Base-by-base conservation (phyloP, 1,140 invertebrate genomes). In the Chionoecetes opilio region DNA sequence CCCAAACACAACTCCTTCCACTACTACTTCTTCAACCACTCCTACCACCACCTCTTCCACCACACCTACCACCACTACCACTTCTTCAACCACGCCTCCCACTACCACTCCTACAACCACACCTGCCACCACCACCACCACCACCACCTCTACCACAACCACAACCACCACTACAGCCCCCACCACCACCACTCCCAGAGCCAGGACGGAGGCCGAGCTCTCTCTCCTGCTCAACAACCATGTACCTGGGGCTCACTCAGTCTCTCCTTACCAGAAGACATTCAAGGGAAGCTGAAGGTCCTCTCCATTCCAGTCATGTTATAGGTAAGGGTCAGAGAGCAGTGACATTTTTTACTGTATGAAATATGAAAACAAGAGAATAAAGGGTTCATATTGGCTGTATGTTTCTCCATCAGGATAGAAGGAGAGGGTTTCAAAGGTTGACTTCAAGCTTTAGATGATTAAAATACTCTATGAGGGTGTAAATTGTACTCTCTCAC, bases 271-370 rank as follows among this genome's bases (percentile, higher is more conserved):
- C 6, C 82, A 0, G 35, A 37, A 6, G 53, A 85, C 8, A 92
- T 92, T 14, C 11, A 75, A n/a, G 94, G 90, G 35, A 53, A 29
- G 17, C 41, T 95, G 5, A 91, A 95, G 84, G 46, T 95, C 32
- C 94, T 95, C 21, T 92, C 3, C 94, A 95, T 9, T 86, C 41
- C 75, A 86, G 82, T 63, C 91, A 92, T 88, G 89, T 95, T 32
- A 91, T 95, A 31, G 94, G 94, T 95, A 38, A 75, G 94, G 92
- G 38, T 89, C n/a, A n/a, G 46, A 2, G 11, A 17, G 46, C 46
- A 1, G 2, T 53, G 46, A 53, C 46, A 53, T 0, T 53, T 53
- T 3, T 11, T 2, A 9, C 46, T 53, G 11, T 53, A 53, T 53
- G n/a, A n/a, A n/a, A n/a, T n/a, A n/a, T n/a, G n/a, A n/a, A n/a